Evolutionary conservation across 2,888 invertebrate species (phyloP).

Genomic region (Apamea anceps): DNA sequence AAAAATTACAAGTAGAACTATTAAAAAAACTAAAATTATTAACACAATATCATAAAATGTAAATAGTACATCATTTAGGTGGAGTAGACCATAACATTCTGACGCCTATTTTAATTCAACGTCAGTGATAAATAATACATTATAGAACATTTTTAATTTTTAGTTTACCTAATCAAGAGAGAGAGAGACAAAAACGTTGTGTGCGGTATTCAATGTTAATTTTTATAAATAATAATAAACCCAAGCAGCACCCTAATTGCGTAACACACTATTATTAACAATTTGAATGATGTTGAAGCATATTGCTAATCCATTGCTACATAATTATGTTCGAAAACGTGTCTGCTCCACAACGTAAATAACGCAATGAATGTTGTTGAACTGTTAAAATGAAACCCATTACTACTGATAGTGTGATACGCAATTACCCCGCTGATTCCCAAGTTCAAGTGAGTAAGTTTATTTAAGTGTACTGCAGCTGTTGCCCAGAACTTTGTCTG

Average conservation of each 20-base stretch:
- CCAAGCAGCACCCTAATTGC: too few species aligned
- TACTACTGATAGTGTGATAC: too few species aligned
- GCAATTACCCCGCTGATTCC: not conserved
- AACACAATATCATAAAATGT: not conserved
- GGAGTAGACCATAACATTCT: not conserved
- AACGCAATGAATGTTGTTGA: too few species aligned
- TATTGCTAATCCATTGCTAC: too few species aligned
- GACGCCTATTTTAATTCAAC: slow-evolving; percentile 1
- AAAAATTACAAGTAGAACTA: slow-evolving; percentile 49
- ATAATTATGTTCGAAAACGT: too few species aligned
- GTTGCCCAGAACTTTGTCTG: not conserved
- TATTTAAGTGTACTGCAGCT: not conserved
- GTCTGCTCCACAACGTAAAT: too few species aligned
- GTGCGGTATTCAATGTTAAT: too few species aligned
- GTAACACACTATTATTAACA: too few species aligned
- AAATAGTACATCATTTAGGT: not conserved
- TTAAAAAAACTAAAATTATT: not conserved
- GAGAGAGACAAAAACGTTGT: not conserved
- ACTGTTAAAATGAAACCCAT: too few species aligned
- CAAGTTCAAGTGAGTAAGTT: not conserved
- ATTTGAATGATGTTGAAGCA: too few species aligned
- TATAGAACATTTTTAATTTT: not conserved
- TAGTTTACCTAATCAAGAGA: not conserved
- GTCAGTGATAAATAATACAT: not conserved
- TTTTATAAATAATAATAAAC: not conserved